Base-by-base conservation (phyloP, 1,140 invertebrate species). In the Trypoxylus dichotomus region DNA sequence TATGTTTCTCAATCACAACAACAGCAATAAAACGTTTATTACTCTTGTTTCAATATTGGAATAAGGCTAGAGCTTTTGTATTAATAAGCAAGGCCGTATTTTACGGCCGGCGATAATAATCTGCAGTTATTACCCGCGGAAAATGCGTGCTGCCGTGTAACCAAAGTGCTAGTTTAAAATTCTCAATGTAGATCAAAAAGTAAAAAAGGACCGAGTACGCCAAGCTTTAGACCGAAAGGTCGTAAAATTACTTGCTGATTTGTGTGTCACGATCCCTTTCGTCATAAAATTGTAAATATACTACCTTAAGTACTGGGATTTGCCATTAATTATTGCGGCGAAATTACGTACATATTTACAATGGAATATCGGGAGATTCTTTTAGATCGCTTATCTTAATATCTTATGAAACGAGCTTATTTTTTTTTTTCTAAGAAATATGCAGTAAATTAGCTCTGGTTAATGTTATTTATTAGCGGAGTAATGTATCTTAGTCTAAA, bases 11-110 rank as follows among this genome's bases (percentile, higher is more conserved):
- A 15, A 68, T 68, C 60, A 68, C 25, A 68, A 68, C 60, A 24
- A 68, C 60, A 68, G 60, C 60, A 68, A 68, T 68, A 68, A 68
- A 68, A 68, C 24, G 19, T 68, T 68, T 68, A 68, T 68, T 68
- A 29, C 60, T 27, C 60, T 68, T 68, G 47, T 54, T 54, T 54
- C 47, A 68, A 68, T 68, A 27, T 27, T 68, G 60, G 27, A 68
- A 68, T 68, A 29, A 27, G 32, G 60, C 60, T 27, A 25, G 21
- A 27, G 60, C 60, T 68, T 24, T 68, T 68, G 60, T 29, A 68
- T 68, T 68, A 68, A 68, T 24, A 25, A 68, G 60, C 60, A 68
- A 68, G 27, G 11, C 60, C 25, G 24, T 13, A 68, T 24, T 68
- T 68, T 68, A 68, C 27, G 60, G 13, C 27, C 24, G 21, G 3